Base-by-base conservation (phyloP, 2,888 invertebrate genomes). In the Pollenia amentaria region DNA sequence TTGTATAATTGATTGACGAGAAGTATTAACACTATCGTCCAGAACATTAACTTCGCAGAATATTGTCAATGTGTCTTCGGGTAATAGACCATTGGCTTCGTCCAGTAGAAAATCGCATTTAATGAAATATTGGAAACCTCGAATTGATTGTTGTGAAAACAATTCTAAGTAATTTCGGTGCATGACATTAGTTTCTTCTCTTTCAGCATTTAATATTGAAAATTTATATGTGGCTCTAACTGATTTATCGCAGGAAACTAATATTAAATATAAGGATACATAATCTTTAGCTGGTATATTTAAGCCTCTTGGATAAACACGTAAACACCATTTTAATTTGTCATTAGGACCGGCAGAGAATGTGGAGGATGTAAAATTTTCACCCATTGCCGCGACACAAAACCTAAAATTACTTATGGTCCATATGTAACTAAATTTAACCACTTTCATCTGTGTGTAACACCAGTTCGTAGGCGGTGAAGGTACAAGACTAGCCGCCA, bases 361-460 rank as follows among this genome's bases (percentile, higher is more conserved):
- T 91, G 99, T 99, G 92, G 99, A 99, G 94, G 99, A 99, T 95
- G 99, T 99, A 93, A 99, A 95, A 91, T 99, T 99, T 95, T 99
- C 99, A 91, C 99, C 99, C 99, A 99, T 99, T 95, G 99, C 99
- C 95, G 99, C 99, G 91, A 99, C 97, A 95, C 99, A 99, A 95
- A 99, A 99, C 95, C 99, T 99, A 95, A 99, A 99, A 96, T 99
- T 99, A 95, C 99, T 99, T 95, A 99, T 99, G 94, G 99, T 99
- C 99, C 99, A 99, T 98, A 99, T 99, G 95, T 99, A 99, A 95
- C 99, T 99, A 96, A 99, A 99, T 95, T 99, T 99, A 91, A 99
- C 98, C 94, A 99, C 99, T 96, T 99, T 99, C 94, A n/a, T n/a
- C n/a, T n/a, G n/a, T n/a, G n/a, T n/a, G n/a, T n/a, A n/a, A n/a